Evolutionary conservation across 1,140 invertebrate species (phyloP).

Genomic region (Callitettix versicolor): DNA sequence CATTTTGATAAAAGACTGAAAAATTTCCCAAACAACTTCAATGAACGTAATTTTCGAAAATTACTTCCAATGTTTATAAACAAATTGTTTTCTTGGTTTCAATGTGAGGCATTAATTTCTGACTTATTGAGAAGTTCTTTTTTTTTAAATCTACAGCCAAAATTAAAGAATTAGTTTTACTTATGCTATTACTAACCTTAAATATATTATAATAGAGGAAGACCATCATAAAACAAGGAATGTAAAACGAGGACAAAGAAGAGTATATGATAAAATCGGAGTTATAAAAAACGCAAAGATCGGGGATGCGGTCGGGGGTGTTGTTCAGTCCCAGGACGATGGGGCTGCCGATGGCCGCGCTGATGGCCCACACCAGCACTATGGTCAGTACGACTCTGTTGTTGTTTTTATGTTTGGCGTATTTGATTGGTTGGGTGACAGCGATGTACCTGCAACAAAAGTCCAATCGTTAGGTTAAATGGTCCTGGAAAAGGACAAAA

Average conservation of each 20-base stretch:
- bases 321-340: conserved; percentile 93
- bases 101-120: not conserved
- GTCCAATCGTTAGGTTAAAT: conserved; percentile 13
- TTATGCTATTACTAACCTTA: conserved; percentile 49
- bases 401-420: conserved; percentile 97
- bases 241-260: conserved; percentile 96
- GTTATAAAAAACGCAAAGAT: conserved; percentile 93
- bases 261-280: conserved; percentile 96
- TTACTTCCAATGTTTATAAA: too few species aligned
- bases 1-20: too few species aligned
- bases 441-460: conserved; percentile 82
- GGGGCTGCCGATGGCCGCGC: conserved; percentile 90
- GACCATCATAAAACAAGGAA: conserved; percentile 97
- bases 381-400: conserved; percentile 90
- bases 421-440: conserved; percentile 96
- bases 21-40: too few species aligned
- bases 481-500: not conserved
- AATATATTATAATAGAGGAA: conserved; percentile 98
- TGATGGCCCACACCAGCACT: conserved; percentile 92
- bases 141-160: not conserved
- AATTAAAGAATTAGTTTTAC: not conserved
- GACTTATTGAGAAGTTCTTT: not conserved
- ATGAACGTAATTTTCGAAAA: too few species aligned
- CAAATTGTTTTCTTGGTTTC: not conserved
- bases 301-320: conserved; percentile 61